Percentiles rank a stretch among this genome's conserved stretches.
phyloP scores from a whole-genome alignment of 1,140 invertebrate genomes.

The Dysdera silvatica region DNA sequence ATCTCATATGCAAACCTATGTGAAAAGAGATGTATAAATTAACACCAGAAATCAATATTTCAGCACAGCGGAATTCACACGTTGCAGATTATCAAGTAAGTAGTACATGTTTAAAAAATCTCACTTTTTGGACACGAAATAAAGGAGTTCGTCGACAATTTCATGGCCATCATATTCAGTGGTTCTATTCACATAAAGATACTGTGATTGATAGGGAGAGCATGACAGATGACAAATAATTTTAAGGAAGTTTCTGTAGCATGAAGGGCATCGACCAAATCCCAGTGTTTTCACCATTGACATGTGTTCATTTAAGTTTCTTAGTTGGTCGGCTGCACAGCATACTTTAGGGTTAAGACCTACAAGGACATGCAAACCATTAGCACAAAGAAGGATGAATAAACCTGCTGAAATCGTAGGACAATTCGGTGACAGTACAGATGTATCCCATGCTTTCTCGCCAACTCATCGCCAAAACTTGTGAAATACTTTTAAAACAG shows the following conservation, averaged over 20 bases:
- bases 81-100: background rate
- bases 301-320: conserved; percentile 5
- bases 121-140: conserved; percentile 23
- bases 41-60: background rate
- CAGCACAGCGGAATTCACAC: background rate
- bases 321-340: conserved; percentile 12
- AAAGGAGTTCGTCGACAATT: conserved; percentile 19
- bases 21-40: conserved; percentile 9
- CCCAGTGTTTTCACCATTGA: conserved; percentile 18
- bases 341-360: conserved; percentile 24
- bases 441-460: too few relatives aligned
- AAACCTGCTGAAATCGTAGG: too few relatives aligned
- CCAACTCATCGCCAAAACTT: too few relatives aligned
- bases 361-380: too few relatives aligned
- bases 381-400: too few relatives aligned
- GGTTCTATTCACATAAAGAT: conserved; percentile 19
- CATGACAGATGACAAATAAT: conserved; percentile 33
- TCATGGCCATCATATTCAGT: background rate
- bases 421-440: too few relatives aligned
- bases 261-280: conserved; percentile 33
- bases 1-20: conserved; percentile 25
- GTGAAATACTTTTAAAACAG: too few relatives aligned
- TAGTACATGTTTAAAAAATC: background rate
- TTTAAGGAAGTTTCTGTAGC: conserved; percentile 32
- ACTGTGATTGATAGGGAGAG: conserved; percentile 31